Conservation (phyloP, 35 echinoderm and acorn worm genomes). For the Strongylocentrotus purpuratus region DNA sequence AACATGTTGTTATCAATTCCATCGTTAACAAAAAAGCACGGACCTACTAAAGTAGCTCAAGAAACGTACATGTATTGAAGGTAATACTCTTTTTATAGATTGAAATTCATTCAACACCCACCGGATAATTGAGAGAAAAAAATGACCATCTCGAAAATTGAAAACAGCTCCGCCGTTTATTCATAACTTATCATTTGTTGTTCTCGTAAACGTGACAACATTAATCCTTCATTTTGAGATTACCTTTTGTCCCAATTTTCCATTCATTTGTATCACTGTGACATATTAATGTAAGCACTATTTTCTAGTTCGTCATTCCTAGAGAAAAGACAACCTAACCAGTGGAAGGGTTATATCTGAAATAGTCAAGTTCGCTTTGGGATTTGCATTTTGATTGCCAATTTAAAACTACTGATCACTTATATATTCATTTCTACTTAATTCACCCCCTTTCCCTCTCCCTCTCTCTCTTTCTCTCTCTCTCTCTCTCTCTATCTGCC, state of each 20-base stretch:
- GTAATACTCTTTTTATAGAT: neutral
- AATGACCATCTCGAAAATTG: neutral
- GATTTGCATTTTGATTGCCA: constrained; percentile 3
- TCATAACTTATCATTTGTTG: neutral
- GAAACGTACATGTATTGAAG: too few relatives aligned
- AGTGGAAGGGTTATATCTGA: neutral
- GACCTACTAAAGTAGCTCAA: too few relatives aligned
- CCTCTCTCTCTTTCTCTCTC: too few relatives aligned
- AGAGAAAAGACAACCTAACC: too few relatives aligned
- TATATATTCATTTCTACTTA: too few relatives aligned
- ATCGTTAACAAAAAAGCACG: too few relatives aligned
- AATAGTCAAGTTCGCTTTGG: neutral
- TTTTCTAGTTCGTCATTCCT: too few relatives aligned
- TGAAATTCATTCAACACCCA: neutral
- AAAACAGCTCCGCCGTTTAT: neutral
- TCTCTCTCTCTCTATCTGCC: too few relatives aligned
- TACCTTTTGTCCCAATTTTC: too few relatives aligned
- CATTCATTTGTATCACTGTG: neutral
- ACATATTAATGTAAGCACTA: neutral
- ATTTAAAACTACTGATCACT: neutral
- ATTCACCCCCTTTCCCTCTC: too few relatives aligned
- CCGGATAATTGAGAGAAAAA: neutral
- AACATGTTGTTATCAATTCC: too few relatives aligned
- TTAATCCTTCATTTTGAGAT: too few relatives aligned
- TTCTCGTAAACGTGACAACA: neutral